Evolutionary conservation across 2,888 invertebrate genomes (phyloP).

Genomic region (Lathronympha strigana): DNA sequence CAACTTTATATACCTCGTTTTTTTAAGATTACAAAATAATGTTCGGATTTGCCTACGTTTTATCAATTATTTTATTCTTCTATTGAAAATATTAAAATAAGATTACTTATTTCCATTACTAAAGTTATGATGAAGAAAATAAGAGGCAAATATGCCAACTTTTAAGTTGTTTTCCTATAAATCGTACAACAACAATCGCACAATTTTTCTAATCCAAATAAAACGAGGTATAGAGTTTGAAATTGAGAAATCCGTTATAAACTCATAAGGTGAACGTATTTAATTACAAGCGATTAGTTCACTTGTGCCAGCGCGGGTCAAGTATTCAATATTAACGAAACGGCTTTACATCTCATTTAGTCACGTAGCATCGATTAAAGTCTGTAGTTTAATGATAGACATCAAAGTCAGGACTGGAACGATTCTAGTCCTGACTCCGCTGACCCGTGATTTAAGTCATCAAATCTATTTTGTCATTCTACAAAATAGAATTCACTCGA

Average conservation of each 20-base stretch:
- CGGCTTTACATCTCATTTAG: conserved; percentile 6
- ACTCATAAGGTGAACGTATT: neutral
- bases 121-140: no score
- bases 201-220: no score
- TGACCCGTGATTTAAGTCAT: neutral
- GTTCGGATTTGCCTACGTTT: no score
- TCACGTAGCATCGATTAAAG: conserved; percentile 10
- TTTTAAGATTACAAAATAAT: neutral
- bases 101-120: no score
- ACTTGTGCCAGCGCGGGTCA: neutral
- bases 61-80: no score
- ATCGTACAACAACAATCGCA: no score
- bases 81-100: no score
- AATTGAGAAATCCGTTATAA: neutral
- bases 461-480: neutral
- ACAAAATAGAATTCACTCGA: neutral
- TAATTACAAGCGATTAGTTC: neutral
- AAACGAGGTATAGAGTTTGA: no score
- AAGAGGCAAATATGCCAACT: no score
- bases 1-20: neutral
- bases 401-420: no score
- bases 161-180: no score
- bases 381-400: conserved; percentile 1
- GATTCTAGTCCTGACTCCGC: neutral
- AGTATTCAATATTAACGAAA: conserved; percentile 1